phyloP scores from a whole-genome alignment of 1,140 invertebrate species.

The Pseudoatta argentina region DNA sequence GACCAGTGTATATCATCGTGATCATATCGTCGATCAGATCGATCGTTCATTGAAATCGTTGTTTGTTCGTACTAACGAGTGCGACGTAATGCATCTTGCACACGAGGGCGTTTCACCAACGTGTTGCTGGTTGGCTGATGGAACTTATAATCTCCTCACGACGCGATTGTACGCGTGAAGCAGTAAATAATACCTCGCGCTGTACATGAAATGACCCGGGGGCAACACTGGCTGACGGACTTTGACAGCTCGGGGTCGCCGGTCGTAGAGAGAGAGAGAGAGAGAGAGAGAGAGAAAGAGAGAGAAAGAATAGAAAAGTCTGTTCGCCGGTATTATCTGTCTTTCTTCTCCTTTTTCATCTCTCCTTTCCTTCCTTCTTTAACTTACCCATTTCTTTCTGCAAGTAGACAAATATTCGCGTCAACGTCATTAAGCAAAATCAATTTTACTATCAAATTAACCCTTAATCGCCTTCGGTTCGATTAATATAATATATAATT shows the following conservation, averaged over 20 bases:
- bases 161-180: conserved; percentile 30
- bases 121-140: conserved; percentile 1
- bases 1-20: neutral
- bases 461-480: neutral
- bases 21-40: conserved; percentile 17
- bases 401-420: conserved; percentile 6
- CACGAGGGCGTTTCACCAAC: neutral
- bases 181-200: conserved; percentile 71
- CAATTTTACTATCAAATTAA: conserved; percentile 23
- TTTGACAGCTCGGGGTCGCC: conserved; percentile 83
- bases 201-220: conserved; percentile 79
- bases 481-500: neutral
- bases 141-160: conserved; percentile 50
- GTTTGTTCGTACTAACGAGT: conserved; percentile 24
- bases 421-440: conserved; percentile 4
- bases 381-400: neutral
- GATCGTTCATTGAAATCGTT: conserved; percentile 13
- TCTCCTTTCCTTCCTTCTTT: neutral
- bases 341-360: conserved; percentile 66
- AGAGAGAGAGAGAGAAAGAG: conserved; percentile 74
- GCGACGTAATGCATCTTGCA: conserved; percentile 11
- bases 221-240: conserved; percentile 78
- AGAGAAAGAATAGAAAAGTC: conserved; percentile 43
- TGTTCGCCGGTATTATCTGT: conserved; percentile 17
- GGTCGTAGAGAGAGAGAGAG: conserved; percentile 69